Evolutionary conservation across 2,797 vertebrate species (phyloP), one percentile per base, ranked within the genome.

Genomic region (Bufotes viridis): DNA sequence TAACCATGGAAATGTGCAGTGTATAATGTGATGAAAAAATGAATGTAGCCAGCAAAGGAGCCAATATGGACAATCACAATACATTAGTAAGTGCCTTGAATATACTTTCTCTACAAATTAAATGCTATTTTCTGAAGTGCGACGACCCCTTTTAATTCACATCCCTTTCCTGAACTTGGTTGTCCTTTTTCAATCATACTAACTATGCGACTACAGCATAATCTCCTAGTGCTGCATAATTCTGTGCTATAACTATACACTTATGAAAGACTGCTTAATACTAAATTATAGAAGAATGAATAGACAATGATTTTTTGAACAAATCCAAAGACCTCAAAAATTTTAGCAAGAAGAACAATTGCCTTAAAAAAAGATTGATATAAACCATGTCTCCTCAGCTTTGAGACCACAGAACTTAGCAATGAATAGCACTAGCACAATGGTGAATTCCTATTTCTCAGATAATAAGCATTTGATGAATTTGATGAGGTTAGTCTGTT

Each of bases 401-500:
- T 74, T 74, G 12, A 74, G 17, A 49, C 34, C 34, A 78, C 12
- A 60, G 78, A 58, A 58, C 22, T 17, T 15, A 12, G 8, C 14
- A 34, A 17, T 24, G 55, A 60, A 18, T 12, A 78, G 49, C 0
- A 2, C 26, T 22, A 61, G 78, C 17, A 29, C n/a, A 29, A 18
- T 83, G n/a, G 15, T 55, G 49, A 55, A 83, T 53, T 70, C 67
- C 24, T 72, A 70, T 72, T 81, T 81, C 67, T 61, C 51, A 57
- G 81, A 51, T 74, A 87, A 60, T 81, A 88, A 74, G 61, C 26
- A 74, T 22, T 26, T 9, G 11, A 63, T 29, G 65, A 29, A 74
- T 75, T 57, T 85, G 58, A 85, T 84, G 82, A 88, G 75, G 82
- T 84, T 84, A 80, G 53, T 42, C 76, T 63, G 76, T 85, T 88